Evolutionary conservation across 2,888 invertebrate genomes (phyloP).

Genomic region (Thyatira batis): DNA sequence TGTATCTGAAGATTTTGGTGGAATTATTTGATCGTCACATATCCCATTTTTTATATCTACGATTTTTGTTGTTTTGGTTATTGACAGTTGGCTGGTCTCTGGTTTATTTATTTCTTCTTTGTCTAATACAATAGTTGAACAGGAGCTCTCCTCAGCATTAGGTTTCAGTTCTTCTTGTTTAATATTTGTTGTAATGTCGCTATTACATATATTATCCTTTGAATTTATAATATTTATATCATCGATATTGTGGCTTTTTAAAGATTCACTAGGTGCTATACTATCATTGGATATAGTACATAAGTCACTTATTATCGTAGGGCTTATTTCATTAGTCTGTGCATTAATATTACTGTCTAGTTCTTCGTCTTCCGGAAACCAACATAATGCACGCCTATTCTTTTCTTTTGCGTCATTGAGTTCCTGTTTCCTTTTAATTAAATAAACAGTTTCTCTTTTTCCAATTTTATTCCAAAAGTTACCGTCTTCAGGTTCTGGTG

Average conservation of each 20-base stretch:
- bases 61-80: background rate
- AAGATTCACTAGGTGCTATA: background rate
- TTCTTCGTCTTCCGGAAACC: slow-evolving; percentile 62
- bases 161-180: background rate
- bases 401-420: slow-evolving; percentile 68
- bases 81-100: background rate
- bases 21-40: background rate
- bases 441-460: slow-evolving; percentile 84
- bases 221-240: background rate
- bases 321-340: background rate
- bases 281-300: background rate
- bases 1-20: background rate
- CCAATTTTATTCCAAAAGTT: slow-evolving; percentile 87
- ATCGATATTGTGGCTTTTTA: background rate
- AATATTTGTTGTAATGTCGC: background rate
- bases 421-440: slow-evolving; percentile 79
- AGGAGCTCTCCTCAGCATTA: background rate
- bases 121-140: background rate
- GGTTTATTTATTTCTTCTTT: background rate
- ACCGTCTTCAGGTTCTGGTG: slow-evolving; percentile 70
- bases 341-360: slow-evolving; percentile 7
- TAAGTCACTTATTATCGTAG: background rate
- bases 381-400: slow-evolving; percentile 58
- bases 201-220: background rate
- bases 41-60: background rate